Evolutionary conservation across 2,888 invertebrate genomes (phyloP), one percentile per base, ranked within the genome.

Genomic region (Ormyrus thymus): DNA sequence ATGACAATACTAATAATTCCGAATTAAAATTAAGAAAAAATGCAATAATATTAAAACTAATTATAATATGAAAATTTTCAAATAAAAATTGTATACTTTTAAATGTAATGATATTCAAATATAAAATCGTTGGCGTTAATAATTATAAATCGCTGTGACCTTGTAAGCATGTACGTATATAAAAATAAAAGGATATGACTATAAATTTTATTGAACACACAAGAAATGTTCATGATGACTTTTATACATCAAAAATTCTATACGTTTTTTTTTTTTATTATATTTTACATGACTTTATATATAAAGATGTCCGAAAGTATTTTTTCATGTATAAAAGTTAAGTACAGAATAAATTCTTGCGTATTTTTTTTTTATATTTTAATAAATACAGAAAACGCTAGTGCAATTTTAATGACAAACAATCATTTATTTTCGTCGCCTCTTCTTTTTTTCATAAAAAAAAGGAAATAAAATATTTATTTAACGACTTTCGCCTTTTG

Each of bases 321-420:
- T 76, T 79, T 70, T 79, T 76, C 43, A 76, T 76, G 72, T 76
- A 76, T 76, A 76, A 80, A 80, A 76, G 76, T 80, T 73, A 73
- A 76, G 65, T 76, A 65, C 73, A 73, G 73, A 80, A 73, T 73
- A 58, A 70, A 70, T 79, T 79, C 73, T 73, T 76, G 66, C 51
- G 29, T 58, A 76, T 79, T 72, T 61, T 64, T 53, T 64, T 58
- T 51, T 69, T 15, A 50, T 74, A 78, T 72, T 78, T 70, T 74
- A 46, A 69, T 45, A 78, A 74, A 72, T 75, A 79, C 70, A 75
- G 65, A 48, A 74, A 74, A 70, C 58, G 46, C n/a, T 51, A 55
- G 61, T 65, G 65, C 71, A 69, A 0, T 58, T 70, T 69, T 55
- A 65, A 70, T 71, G 50, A 58, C 15, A 70, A 70, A 73, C 10